phyloP scores from a whole-genome alignment of 1,140 invertebrate genomes.

The Rhynchophorus ferrugineus region DNA sequence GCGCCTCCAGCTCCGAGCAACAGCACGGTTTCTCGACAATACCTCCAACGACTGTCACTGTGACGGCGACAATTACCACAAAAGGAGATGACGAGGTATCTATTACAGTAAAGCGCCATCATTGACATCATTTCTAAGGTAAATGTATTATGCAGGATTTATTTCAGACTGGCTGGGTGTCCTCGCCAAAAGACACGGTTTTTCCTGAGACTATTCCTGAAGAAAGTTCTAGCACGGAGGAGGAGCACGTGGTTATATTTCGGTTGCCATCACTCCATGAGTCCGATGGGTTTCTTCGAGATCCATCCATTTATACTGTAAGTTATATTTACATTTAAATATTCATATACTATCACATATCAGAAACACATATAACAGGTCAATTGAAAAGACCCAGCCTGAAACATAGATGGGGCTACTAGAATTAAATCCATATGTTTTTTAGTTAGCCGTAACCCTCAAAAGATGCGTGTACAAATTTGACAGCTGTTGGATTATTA shows the following conservation, averaged over 20 bases:
- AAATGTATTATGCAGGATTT: conserved; percentile 8
- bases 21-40: conserved; percentile 35
- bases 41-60: conserved; percentile 31
- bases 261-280: conserved; percentile 63
- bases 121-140: neutral
- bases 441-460: no score
- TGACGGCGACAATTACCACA: conserved; percentile 35
- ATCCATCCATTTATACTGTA: conserved; percentile 61
- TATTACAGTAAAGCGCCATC: conserved; percentile 38
- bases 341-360: no score
- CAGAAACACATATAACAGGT: no score
- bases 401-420: no score
- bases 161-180: conserved; percentile 59
- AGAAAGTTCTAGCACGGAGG: conserved; percentile 83
- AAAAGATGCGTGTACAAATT: no score
- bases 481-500: no score
- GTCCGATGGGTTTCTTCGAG: conserved; percentile 49
- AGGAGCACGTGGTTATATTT: conserved; percentile 83
- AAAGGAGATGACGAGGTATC: conserved; percentile 53
- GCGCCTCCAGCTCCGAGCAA: conserved; percentile 32
- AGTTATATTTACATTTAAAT: conserved; percentile 16
- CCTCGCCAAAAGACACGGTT: conserved; percentile 75
- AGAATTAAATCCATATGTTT: no score
- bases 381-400: no score
- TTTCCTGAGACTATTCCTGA: conserved; percentile 89